These are phyloP conservation scores for Apostichopus leukothele DNA, from an alignment of 53 echinoderm and acorn worm genomes.

Conservation along the genomic window DNA sequence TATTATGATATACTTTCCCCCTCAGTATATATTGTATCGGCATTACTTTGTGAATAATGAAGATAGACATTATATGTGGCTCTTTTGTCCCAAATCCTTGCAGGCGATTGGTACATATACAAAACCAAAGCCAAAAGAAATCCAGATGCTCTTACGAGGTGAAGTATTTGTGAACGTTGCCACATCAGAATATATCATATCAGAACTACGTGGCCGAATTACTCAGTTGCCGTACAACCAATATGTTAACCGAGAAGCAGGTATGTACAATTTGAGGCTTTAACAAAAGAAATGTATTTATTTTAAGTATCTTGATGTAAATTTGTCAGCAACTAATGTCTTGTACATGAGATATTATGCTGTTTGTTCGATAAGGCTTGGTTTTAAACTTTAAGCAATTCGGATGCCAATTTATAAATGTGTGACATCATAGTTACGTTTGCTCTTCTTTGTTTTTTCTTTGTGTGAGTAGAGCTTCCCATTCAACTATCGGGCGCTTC, in stretches of 20 bases:
- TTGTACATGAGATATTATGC: no score
- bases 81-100: background rate
- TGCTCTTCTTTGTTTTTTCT: no score
- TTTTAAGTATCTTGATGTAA: no score
- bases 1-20: no score
- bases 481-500: slow-evolving; percentile 81
- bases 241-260: slow-evolving; percentile 54
- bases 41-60: no score
- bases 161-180: slow-evolving; percentile 86
- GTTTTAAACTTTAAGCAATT: no score
- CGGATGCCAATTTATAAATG: no score
- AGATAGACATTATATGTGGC: background rate
- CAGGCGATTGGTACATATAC: slow-evolving; percentile 31
- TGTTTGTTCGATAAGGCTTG: no score
- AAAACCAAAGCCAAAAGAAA: slow-evolving; percentile 74
- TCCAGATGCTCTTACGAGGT: slow-evolving; percentile 72
- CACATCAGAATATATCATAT: slow-evolving; percentile 71
- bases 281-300: no score
- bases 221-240: slow-evolving; percentile 70
- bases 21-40: no score
- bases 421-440: no score
- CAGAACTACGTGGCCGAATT: slow-evolving; percentile 84
- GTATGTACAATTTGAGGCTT: slow-evolving; percentile 41
- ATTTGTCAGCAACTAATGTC: no score
- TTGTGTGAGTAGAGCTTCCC: slow-evolving; percentile 65